Percentiles rank a stretch among this genome's conserved stretches.
phyloP scores from a whole-genome alignment of 92 coral and sea anemone genomes.

The Parazoanthus atlanticus region DNA sequence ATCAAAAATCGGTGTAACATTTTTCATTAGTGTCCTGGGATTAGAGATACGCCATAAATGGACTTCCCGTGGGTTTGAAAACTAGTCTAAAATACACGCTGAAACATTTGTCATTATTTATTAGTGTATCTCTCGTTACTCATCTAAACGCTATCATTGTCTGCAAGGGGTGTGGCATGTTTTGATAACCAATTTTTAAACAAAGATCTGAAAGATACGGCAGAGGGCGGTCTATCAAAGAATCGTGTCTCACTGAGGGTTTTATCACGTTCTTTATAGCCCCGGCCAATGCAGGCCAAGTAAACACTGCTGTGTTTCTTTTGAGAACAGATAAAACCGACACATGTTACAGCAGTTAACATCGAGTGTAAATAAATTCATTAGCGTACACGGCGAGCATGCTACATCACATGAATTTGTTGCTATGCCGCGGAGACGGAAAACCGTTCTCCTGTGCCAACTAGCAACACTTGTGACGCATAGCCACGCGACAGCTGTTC shows the following conservation, averaged over 20 bases:
- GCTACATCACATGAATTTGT: background rate
- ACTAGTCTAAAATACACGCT: no score
- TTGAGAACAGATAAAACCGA: background rate
- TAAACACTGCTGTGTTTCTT: background rate
- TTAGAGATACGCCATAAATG: background rate
- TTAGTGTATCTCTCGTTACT: background rate
- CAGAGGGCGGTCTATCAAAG: background rate
- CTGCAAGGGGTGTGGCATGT: slow-evolving; percentile 13
- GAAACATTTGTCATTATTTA: no score
- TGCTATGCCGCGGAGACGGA: slow-evolving; percentile 17
- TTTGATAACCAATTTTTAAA: background rate
- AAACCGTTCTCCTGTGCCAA: background rate
- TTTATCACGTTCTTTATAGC: background rate
- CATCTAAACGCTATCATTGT: background rate
- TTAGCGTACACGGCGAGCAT: background rate
- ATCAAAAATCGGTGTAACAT: no score
- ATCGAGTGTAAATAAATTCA: background rate
- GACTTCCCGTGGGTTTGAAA: background rate
- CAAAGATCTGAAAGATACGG: background rate
- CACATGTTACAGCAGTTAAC: slow-evolving; percentile 9
- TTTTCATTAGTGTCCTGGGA: no score
- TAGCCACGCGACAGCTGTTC: slow-evolving; percentile 25
- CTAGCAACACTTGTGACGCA: background rate
- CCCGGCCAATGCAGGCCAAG: background rate
- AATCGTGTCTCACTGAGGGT: background rate